Evolutionary conservation across 2,797 vertebrate genomes (phyloP).

Genomic region (Lagocephalus sceleratus): DNA sequence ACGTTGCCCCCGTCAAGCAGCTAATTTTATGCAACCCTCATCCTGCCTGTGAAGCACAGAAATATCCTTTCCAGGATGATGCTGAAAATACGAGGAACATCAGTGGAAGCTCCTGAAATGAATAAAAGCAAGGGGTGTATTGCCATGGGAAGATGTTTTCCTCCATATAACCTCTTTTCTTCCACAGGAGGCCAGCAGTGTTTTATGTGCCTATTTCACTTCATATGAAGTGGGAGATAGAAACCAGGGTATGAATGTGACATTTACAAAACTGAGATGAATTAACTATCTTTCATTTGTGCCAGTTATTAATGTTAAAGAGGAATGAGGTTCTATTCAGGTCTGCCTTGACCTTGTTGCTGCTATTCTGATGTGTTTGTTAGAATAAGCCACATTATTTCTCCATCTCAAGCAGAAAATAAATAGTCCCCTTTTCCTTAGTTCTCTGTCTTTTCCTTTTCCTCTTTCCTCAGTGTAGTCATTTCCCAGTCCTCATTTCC

Average conservation of each 20-base stretch:
- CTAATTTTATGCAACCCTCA: slow-evolving; percentile 74
- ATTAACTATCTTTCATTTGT: too few relatives aligned
- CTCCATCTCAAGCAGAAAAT: slow-evolving; percentile 25
- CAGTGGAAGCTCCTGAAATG: slow-evolving; percentile 60
- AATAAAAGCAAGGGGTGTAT: slow-evolving; percentile 48
- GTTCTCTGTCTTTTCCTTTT: slow-evolving; percentile 11
- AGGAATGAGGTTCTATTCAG: slow-evolving; percentile 21
- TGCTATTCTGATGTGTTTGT: slow-evolving; percentile 37
- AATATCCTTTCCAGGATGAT: slow-evolving; percentile 63
- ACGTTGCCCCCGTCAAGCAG: slow-evolving; percentile 62
- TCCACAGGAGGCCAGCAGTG: slow-evolving; percentile 12
- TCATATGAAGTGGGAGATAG: slow-evolving; percentile 1
- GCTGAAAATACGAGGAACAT: slow-evolving; percentile 61
- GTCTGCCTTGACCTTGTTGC: slow-evolving; percentile 39
- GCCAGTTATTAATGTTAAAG: slow-evolving; percentile 25
- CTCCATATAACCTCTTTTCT: slow-evolving; percentile 32
- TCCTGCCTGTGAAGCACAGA: slow-evolving; percentile 57
- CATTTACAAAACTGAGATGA: slow-evolving; percentile 25
- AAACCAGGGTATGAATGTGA: too few relatives aligned
- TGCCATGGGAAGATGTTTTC: slow-evolving; percentile 52
- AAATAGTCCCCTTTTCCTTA: slow-evolving; percentile 2
- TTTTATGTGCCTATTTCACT: slow-evolving; percentile 16
- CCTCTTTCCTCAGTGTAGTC: background rate
- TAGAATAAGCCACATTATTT: slow-evolving; percentile 18
- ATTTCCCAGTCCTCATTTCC: slow-evolving; percentile 17